Evolutionary conservation across 2,797 vertebrate genomes (phyloP).

Genomic region (Megalops cyprinoides): DNA sequence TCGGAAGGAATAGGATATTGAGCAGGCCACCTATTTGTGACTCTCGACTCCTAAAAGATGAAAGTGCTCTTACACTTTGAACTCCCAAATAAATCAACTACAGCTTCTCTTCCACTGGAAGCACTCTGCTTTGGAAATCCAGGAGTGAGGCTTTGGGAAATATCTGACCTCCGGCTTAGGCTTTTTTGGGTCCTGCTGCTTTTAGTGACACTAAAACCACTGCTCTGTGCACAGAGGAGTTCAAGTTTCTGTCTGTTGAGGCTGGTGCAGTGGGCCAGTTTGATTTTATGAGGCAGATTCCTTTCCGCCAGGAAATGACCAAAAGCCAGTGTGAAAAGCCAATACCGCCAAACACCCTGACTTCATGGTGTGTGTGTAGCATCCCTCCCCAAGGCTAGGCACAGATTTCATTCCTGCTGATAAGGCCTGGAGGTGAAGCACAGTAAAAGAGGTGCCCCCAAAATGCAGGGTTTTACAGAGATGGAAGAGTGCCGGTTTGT

Average conservation of each 20-base stretch:
- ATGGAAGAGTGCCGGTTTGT: background rate
- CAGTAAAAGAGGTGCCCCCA: background rate
- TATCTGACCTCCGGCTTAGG: conserved; percentile 4
- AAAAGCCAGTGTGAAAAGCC: conserved; percentile 47
- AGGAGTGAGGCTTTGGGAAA: conserved; percentile 16
- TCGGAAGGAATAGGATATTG: background rate
- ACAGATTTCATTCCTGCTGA: conserved; percentile 49
- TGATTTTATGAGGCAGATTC: conserved; percentile 69
- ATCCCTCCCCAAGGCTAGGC: conserved; percentile 41
- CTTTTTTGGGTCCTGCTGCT: conserved; percentile 4
- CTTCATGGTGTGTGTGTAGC: too few relatives aligned
- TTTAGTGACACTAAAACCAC: conserved; percentile 21
- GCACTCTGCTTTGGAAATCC: background rate
- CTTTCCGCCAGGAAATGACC: conserved; percentile 71
- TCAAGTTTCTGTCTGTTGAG: conserved; percentile 45
- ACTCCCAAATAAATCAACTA: conserved; percentile 12
- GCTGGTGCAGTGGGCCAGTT: conserved; percentile 53
- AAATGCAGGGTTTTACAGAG: background rate
- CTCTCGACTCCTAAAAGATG: conserved; percentile 14
- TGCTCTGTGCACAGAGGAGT: conserved; percentile 14
- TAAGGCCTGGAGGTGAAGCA: conserved; percentile 52
- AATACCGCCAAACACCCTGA: too few relatives aligned
- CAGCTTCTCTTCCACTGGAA: conserved; percentile 10
- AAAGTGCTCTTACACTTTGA: conserved; percentile 16
- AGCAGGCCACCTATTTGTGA: background rate